A percentile compares a stretch with the other conserved stretches of the same genome.
Evolutionary conservation across 1,140 invertebrate species (phyloP).

Genomic region (Bombus picipes): DNA sequence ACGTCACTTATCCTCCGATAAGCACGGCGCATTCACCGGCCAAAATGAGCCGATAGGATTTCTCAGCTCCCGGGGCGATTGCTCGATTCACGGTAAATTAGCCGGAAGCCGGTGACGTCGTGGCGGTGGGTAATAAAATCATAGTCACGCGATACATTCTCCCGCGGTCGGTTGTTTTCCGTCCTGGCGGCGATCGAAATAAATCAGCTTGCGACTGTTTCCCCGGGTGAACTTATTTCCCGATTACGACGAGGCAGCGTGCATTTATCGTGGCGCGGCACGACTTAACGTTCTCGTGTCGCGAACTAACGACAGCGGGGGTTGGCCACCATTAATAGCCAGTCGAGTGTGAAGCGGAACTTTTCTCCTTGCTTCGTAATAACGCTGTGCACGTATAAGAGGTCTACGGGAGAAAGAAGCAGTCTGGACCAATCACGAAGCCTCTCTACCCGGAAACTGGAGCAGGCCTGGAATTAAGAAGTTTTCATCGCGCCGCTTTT

Average conservation of each 20-base stretch:
- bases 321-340: slow-evolving; percentile 37
- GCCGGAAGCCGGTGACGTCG: neutral
- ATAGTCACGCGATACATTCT: slow-evolving; percentile 42
- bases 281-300: neutral
- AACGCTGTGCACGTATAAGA: slow-evolving; percentile 33
- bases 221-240: slow-evolving; percentile 9
- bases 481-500: slow-evolving; percentile 60
- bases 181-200: slow-evolving; percentile 3
- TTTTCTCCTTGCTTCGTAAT: slow-evolving; percentile 50
- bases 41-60: neutral
- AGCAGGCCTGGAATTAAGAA: slow-evolving; percentile 63
- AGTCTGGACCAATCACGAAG: slow-evolving; percentile 20
- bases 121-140: slow-evolving; percentile 34
- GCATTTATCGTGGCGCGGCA: slow-evolving; percentile 32
- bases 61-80: neutral
- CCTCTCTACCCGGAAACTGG: slow-evolving; percentile 43
- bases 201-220: slow-evolving; percentile 25
- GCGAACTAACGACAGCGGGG: neutral
- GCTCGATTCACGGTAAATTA: slow-evolving; percentile 26
- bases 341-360: slow-evolving; percentile 45
- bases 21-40: neutral
- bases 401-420: slow-evolving; percentile 21
- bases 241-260: neutral
- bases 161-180: neutral
- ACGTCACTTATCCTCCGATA: slow-evolving; percentile 2